A percentile compares a stretch with the other conserved stretches of the same genome.
These are phyloP conservation scores for Puntigrus tetrazona DNA, from an alignment of 2,113 vertebrate genomes.

Conservation along the genomic window DNA sequence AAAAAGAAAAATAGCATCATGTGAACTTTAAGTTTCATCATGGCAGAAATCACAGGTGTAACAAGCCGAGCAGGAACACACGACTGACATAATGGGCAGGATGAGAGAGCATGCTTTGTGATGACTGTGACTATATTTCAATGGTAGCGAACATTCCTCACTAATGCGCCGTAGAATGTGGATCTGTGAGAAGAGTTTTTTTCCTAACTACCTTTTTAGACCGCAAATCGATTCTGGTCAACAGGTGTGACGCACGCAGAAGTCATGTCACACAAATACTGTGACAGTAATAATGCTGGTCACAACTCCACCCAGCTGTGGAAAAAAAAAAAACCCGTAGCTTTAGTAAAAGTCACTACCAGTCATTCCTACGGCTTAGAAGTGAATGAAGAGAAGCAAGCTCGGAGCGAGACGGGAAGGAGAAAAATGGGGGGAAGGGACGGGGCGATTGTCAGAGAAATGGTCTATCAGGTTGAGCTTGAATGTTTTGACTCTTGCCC, in stretches of 20 bases:
- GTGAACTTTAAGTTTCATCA: neutral
- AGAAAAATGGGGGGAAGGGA: neutral
- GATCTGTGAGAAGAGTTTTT: slow-evolving; percentile 22
- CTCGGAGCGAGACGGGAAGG: neutral
- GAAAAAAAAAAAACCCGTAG: slow-evolving; percentile 21
- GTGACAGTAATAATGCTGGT: neutral
- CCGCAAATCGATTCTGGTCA: neutral
- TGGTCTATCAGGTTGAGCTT: slow-evolving; percentile 51
- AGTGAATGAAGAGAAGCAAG: slow-evolving; percentile 46
- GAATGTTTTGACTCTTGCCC: slow-evolving; percentile 37
- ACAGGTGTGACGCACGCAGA: slow-evolving; percentile 27
- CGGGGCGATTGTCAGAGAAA: slow-evolving; percentile 28
- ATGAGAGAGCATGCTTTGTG: neutral
- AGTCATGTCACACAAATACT: slow-evolving; percentile 31
- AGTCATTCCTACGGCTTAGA: slow-evolving; percentile 44
- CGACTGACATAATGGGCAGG: neutral
- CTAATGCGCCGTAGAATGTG: slow-evolving; percentile 48
- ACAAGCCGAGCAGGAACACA: neutral
- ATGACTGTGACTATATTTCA: slow-evolving; percentile 12
- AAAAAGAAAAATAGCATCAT: neutral
- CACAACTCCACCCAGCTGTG: slow-evolving; percentile 38
- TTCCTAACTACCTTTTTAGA: neutral
- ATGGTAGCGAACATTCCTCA: slow-evolving; percentile 29
- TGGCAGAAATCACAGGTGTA: neutral
- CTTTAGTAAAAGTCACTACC: slow-evolving; percentile 21